Evolutionary conservation across 2,888 invertebrate species (phyloP).

Genomic region (Lepidochrysops patricia): DNA sequence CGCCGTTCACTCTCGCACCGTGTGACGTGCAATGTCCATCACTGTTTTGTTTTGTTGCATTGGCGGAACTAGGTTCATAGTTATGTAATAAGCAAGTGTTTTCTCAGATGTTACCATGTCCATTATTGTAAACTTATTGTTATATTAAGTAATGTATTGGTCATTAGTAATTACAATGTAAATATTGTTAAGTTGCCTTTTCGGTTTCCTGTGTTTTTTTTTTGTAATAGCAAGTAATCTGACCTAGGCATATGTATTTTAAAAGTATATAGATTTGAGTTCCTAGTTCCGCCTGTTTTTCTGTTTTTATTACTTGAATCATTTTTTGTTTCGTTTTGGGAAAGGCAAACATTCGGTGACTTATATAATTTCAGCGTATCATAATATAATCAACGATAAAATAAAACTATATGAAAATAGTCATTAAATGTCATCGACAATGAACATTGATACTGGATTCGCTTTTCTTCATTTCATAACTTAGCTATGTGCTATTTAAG

Average conservation of each 20-base stretch:
- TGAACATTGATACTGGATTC: background rate
- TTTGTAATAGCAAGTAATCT: too few species aligned
- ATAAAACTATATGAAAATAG: background rate
- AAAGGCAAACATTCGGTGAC: background rate
- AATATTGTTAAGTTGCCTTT: too few species aligned
- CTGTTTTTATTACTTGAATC: background rate
- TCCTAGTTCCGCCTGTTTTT: background rate
- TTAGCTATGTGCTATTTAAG: background rate
- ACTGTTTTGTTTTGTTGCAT: background rate
- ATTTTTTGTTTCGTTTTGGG: background rate
- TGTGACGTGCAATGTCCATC: background rate
- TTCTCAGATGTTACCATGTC: too few species aligned
- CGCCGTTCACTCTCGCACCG: background rate
- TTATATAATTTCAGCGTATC: background rate
- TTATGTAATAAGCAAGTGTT: background rate
- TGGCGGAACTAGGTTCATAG: slow-evolving; percentile 8
- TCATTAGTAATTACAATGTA: too few species aligned
- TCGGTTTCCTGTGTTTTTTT: too few species aligned
- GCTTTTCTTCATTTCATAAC: too few species aligned
- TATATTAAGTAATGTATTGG: too few species aligned
- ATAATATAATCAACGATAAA: background rate
- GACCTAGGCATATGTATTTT: too few species aligned
- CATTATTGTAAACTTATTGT: too few species aligned
- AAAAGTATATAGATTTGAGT: background rate
- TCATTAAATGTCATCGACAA: background rate